Conservation (phyloP, 1,140 invertebrate species). For the Radopholus similis region DNA sequence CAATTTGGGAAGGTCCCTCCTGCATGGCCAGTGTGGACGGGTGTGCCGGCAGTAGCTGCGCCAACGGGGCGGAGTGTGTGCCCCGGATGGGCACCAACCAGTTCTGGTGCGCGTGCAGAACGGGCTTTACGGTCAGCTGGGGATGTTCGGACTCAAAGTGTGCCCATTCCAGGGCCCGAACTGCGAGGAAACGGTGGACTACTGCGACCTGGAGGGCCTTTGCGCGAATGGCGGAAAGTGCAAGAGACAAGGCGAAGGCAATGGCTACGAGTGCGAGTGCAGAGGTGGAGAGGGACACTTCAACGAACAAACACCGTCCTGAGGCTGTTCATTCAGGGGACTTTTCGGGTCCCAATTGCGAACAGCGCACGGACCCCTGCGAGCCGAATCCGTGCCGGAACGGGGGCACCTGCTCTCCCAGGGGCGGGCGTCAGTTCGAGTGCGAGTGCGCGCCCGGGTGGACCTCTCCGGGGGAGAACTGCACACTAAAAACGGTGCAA, state of each 20-base stretch:
- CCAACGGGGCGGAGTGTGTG: too few species aligned
- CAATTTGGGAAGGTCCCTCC: too few species aligned
- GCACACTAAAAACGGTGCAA: neutral
- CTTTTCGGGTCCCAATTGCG: neutral
- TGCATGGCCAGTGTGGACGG: too few species aligned
- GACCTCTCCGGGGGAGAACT: neutral
- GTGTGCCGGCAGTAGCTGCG: too few species aligned
- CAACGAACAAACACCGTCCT: neutral
- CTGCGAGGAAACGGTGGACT: conserved; percentile 18
- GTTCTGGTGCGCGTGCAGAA: too few species aligned
- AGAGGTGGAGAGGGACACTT: neutral
- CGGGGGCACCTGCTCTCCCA: neutral
- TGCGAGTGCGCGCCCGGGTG: neutral
- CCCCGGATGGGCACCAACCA: too few species aligned
- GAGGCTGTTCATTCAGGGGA: neutral
- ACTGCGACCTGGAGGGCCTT: conserved; percentile 11
- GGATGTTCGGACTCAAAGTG: neutral
- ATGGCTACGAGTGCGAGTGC: conserved; percentile 6
- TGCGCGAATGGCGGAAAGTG: conserved; percentile 17
- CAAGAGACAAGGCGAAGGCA: neutral
- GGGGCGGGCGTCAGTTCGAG: neutral
- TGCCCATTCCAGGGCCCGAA: neutral
- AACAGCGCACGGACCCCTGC: neutral
- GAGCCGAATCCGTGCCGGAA: neutral
- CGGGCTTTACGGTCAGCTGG: too few species aligned